Evolutionary conservation across 2,888 invertebrate species (phyloP).

Genomic region (Drosophila gaucha): DNA sequence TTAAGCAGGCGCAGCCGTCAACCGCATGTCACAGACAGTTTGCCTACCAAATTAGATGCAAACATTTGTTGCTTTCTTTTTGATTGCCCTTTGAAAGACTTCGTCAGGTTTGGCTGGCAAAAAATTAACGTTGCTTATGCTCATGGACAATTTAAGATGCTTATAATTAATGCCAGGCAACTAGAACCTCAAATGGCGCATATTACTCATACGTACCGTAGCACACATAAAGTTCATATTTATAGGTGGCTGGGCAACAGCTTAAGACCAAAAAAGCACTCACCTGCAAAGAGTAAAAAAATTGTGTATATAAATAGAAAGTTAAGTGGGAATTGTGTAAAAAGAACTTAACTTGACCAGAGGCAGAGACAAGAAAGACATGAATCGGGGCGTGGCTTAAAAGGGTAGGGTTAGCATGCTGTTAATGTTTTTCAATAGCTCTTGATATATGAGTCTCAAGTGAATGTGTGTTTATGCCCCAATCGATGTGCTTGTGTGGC

Average conservation of each 20-base stretch:
- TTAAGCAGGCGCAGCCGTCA: slow-evolving; percentile 13
- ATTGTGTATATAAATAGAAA: slow-evolving; percentile 25
- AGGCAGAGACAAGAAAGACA: background rate
- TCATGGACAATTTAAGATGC: slow-evolving; percentile 45
- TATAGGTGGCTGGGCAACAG: slow-evolving; percentile 7
- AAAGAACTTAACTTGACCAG: slow-evolving; percentile 31
- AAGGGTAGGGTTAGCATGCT: slow-evolving; percentile 31
- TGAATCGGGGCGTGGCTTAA: slow-evolving; percentile 8
- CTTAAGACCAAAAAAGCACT: slow-evolving; percentile 54
- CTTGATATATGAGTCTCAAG: slow-evolving; percentile 63
- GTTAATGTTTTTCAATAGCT: slow-evolving; percentile 71
- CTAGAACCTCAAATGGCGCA: slow-evolving; percentile 36
- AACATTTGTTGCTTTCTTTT: slow-evolving; percentile 23
- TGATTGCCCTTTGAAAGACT: slow-evolving; percentile 51
- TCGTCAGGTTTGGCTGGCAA: slow-evolving; percentile 2
- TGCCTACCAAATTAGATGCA: slow-evolving; percentile 42
- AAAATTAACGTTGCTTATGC: slow-evolving; percentile 25
- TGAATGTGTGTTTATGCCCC: slow-evolving; percentile 14
- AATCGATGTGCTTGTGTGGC: background rate
- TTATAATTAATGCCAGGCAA: slow-evolving; percentile 42
- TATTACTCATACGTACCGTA: slow-evolving; percentile 68
- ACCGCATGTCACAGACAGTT: slow-evolving; percentile 36
- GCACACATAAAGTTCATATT: slow-evolving; percentile 27
- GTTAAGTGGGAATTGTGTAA: slow-evolving; percentile 3
- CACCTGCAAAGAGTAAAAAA: slow-evolving; percentile 62